These are phyloP conservation scores for Henicopernis longicauda DNA, from an alignment of 2,113 vertebrate species.

Conservation along the genomic window DNA sequence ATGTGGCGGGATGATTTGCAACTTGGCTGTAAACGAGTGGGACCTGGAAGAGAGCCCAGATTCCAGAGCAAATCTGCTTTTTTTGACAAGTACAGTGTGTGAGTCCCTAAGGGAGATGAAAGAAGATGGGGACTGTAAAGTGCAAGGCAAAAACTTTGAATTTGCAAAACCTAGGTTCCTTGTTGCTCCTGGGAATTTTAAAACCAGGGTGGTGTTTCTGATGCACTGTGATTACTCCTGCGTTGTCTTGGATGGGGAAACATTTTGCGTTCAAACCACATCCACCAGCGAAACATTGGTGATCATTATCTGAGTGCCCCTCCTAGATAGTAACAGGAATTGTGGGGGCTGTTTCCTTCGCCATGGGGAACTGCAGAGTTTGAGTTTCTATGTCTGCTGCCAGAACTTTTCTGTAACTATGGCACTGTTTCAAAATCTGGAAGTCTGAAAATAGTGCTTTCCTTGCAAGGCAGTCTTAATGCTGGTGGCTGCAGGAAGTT, in stretches of 20 bases:
- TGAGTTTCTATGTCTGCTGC: background rate
- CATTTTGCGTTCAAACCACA: background rate
- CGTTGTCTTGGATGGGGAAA: background rate
- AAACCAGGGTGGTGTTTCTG: background rate
- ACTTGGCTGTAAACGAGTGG: conserved; percentile 34
- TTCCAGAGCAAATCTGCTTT: conserved; percentile 53
- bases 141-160: background rate
- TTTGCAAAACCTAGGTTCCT: background rate
- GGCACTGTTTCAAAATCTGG: background rate
- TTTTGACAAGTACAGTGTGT: background rate
- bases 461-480: background rate
- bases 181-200: background rate
- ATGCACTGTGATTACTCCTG: background rate
- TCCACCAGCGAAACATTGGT: background rate
- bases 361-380: background rate
- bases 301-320: background rate
- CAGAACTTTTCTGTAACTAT: background rate
- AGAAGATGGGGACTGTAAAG: background rate
- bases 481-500: background rate
- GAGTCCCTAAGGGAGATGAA: conserved; percentile 3
- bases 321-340: background rate
- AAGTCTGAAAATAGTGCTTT: background rate
- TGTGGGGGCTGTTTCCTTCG: background rate
- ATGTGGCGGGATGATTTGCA: conserved; percentile 33
- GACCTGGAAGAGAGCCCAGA: conserved; percentile 44